Evolutionary conservation across 2,888 invertebrate genomes (phyloP).

Genomic region (Drosophila acutilabella): DNA sequence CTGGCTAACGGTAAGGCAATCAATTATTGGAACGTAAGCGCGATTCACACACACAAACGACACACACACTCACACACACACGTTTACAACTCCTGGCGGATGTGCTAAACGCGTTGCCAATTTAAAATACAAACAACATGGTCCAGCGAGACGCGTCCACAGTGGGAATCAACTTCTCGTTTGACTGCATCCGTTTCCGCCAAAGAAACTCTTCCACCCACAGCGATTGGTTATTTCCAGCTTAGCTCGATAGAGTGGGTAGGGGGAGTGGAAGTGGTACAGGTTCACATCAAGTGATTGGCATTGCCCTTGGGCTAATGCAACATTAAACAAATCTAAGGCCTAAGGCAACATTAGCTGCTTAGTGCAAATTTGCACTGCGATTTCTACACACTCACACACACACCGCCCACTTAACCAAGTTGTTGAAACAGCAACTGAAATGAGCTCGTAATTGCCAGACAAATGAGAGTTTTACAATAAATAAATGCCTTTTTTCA

Average conservation of each 20-base stretch:
- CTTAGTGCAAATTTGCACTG: slow-evolving; percentile 40
- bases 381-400: neutral
- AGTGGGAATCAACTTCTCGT: slow-evolving; percentile 50
- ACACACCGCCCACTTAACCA: neutral
- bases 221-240: neutral
- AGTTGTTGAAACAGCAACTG: slow-evolving; percentile 42
- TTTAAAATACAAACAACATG: slow-evolving; percentile 78
- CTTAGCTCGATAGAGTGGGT: too few relatives aligned
- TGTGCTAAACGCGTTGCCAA: slow-evolving; percentile 80
- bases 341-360: slow-evolving; percentile 43
- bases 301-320: slow-evolving; percentile 67
- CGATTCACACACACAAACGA: slow-evolving; percentile 20
- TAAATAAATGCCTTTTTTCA: slow-evolving; percentile 14
- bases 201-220: slow-evolving; percentile 11
- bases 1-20: slow-evolving; percentile 80
- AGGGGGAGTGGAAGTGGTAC: neutral
- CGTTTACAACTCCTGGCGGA: slow-evolving; percentile 61
- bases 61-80: slow-evolving; percentile 14
- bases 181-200: slow-evolving; percentile 78
- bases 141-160: slow-evolving; percentile 52
- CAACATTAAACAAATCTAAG: slow-evolving; percentile 48
- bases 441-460: slow-evolving; percentile 44
- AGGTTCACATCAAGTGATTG: slow-evolving; percentile 37
- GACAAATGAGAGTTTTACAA: slow-evolving; percentile 16
- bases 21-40: slow-evolving; percentile 77